Evolutionary conservation across 2,888 invertebrate genomes (phyloP).

Genomic region (Frankliniella intonsa): DNA sequence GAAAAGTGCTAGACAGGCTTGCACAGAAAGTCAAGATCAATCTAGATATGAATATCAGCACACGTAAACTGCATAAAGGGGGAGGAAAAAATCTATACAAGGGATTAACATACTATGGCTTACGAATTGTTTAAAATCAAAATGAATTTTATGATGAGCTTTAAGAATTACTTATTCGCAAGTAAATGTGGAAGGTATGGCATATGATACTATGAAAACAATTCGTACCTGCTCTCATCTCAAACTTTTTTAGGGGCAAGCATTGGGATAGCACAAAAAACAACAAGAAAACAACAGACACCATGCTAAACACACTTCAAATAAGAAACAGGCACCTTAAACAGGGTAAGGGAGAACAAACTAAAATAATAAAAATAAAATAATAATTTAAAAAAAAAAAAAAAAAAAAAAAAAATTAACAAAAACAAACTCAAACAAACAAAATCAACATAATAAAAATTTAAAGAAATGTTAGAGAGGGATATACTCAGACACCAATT

Average conservation of each 20-base stretch:
- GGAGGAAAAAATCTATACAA: too few relatives aligned
- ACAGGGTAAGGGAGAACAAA: conserved; percentile 47
- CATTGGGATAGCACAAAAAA: not conserved
- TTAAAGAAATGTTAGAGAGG: conserved; percentile 35
- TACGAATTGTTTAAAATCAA: too few relatives aligned
- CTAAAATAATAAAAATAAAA: too few relatives aligned
- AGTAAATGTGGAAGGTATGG: too few relatives aligned
- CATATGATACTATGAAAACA: too few relatives aligned
- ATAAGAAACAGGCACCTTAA: conserved; percentile 26
- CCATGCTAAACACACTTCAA: conserved; percentile 1
- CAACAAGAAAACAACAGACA: not conserved
- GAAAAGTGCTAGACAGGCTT: too few relatives aligned
- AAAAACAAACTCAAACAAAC: conserved; percentile 51
- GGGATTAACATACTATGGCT: too few relatives aligned
- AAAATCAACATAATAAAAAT: conserved; percentile 38
- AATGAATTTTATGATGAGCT: too few relatives aligned
- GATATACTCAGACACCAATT: conserved; percentile 35
- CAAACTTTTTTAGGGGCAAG: not conserved
- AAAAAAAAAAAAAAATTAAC: conserved; percentile 41
- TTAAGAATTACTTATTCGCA: not conserved
- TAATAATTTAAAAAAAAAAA: conserved; percentile 41
- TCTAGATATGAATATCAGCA: not conserved
- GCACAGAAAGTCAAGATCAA: not conserved
- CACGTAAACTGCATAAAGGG: too few relatives aligned
- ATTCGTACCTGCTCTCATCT: not conserved